A percentile compares a stretch with the other conserved stretches of the same genome.
phyloP scores from a whole-genome alignment of 2,797 vertebrate species.

The Sebastes oblongus region DNA sequence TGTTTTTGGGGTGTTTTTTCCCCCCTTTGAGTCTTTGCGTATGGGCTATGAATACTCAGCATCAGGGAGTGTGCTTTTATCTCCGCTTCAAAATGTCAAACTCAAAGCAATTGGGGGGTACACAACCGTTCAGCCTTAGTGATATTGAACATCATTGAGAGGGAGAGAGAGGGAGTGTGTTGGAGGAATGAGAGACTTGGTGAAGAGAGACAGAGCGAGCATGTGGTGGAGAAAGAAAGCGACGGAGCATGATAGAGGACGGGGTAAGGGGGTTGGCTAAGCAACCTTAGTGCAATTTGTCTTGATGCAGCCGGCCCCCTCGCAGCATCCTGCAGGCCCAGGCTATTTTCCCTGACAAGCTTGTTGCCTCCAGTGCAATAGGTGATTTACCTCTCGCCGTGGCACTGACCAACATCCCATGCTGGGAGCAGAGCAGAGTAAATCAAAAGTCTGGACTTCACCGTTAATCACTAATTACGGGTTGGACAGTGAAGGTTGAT shows the following conservation, averaged over 20 bases:
- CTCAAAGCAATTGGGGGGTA: conserved; percentile 38
- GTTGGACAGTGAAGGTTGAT: conserved; percentile 69
- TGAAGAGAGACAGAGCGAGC: conserved; percentile 43
- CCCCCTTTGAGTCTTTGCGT: conserved; percentile 26
- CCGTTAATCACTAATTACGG: conserved; percentile 79
- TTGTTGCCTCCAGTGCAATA: conserved; percentile 69
- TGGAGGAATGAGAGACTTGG: conserved; percentile 42
- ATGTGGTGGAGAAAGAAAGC: conserved; percentile 51
- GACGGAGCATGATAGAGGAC: conserved; percentile 57
- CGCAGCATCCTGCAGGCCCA: conserved; percentile 49
- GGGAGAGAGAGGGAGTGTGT: conserved; percentile 4
- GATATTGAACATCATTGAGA: conserved; percentile 41
- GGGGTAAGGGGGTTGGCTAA: conserved; percentile 60
- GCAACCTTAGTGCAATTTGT: conserved; percentile 68
- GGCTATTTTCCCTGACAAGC: conserved; percentile 74
- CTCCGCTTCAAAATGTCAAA: conserved; percentile 55
- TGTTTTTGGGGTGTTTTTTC: conserved; percentile 10
- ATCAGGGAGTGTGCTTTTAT: conserved; percentile 52
- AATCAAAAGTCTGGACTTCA: conserved; percentile 69
- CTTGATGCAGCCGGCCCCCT: conserved; percentile 56
- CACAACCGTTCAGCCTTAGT: conserved; percentile 38
- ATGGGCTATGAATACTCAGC: conserved; percentile 35
- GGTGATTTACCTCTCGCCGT: conserved; percentile 71
- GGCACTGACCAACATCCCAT: conserved; percentile 63
- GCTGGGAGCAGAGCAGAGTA: conserved; percentile 60